Percentiles rank a stretch among this genome's conserved stretches.
phyloP scores from a whole-genome alignment of 2,888 invertebrate species.

The Hololepta plana region DNA sequence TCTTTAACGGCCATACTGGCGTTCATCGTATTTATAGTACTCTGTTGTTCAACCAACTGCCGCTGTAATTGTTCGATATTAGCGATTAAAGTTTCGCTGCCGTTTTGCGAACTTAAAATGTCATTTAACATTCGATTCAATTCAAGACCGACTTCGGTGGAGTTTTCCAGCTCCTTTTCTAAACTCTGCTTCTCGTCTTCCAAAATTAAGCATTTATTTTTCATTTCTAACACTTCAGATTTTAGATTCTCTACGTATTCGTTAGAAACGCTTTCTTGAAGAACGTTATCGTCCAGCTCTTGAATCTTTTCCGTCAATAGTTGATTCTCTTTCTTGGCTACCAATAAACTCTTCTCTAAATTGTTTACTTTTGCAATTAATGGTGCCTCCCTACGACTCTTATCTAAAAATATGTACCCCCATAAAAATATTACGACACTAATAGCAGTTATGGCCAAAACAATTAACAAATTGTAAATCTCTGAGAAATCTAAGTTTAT shows the following conservation, averaged over 20 bases:
- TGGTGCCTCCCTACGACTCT: slow-evolving; percentile 48
- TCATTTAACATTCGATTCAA: slow-evolving; percentile 48
- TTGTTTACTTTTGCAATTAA: slow-evolving; percentile 50
- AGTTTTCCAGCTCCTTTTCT: slow-evolving; percentile 61
- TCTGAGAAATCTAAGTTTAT: background rate
- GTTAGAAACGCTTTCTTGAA: slow-evolving; percentile 42
- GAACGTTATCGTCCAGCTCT: slow-evolving; percentile 5
- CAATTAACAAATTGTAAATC: slow-evolving; percentile 2
- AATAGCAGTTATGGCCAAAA: slow-evolving; percentile 38
- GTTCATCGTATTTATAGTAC: slow-evolving; percentile 32
- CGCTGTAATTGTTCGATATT: slow-evolving; percentile 47
- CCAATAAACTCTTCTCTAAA: slow-evolving; percentile 40
- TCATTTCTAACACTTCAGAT: slow-evolving; percentile 38
- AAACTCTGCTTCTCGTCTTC: slow-evolving; percentile 49
- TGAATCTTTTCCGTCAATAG: slow-evolving; percentile 37
- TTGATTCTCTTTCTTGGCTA: slow-evolving; percentile 43
- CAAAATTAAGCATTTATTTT: slow-evolving; percentile 27
- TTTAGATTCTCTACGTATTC: slow-evolving; percentile 52
- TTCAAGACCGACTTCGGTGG: slow-evolving; percentile 65
- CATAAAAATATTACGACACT: slow-evolving; percentile 54
- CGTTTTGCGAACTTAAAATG: slow-evolving; percentile 46
- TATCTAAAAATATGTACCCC: slow-evolving; percentile 63
- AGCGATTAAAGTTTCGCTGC: slow-evolving; percentile 40
- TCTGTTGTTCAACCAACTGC: slow-evolving; percentile 45
- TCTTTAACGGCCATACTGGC: slow-evolving; percentile 32